Percentiles rank a stretch among this genome's conserved stretches.
phyloP scores from a whole-genome alignment of 1,140 invertebrate genomes.

The Drosophila lacertosa region DNA sequence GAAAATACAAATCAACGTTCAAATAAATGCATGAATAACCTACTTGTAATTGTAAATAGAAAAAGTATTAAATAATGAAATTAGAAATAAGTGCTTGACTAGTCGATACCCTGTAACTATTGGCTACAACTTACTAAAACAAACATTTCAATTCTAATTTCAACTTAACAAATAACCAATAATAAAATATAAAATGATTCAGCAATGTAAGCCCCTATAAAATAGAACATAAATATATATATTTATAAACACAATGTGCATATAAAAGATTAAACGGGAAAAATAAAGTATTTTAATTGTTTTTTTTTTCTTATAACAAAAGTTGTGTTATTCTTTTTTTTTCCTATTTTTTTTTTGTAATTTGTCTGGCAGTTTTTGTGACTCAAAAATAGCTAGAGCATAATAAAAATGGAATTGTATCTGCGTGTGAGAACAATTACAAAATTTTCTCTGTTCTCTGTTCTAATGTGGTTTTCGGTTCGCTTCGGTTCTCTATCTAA shows the following conservation, averaged over 20 bases:
- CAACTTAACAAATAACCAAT: no score
- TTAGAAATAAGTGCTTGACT: neutral
- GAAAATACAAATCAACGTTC: neutral
- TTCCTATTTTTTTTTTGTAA: neutral
- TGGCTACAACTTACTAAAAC: no score
- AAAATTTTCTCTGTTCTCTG: constrained; percentile 15
- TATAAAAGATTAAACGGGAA: neutral
- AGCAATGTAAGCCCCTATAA: neutral
- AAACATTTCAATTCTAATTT: no score
- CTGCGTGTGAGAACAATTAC: constrained; percentile 41
- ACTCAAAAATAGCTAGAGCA: constrained; percentile 34
- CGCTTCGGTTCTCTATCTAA: constrained; percentile 57
- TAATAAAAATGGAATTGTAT: constrained; percentile 43
- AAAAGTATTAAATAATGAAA: neutral
- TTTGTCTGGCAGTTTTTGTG: neutral
- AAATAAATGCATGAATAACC: neutral
- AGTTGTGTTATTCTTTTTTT: no score
- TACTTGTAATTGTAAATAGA: constrained; percentile 3
- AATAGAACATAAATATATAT: neutral
- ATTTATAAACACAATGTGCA: neutral
- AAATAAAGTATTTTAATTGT: no score
- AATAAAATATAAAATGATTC: no score
- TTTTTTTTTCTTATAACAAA: no score
- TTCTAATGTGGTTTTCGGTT: constrained; percentile 8
- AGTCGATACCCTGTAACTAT: no score